Base-by-base conservation (phyloP, 2,888 invertebrate species). In the Crematogaster levior region DNA sequence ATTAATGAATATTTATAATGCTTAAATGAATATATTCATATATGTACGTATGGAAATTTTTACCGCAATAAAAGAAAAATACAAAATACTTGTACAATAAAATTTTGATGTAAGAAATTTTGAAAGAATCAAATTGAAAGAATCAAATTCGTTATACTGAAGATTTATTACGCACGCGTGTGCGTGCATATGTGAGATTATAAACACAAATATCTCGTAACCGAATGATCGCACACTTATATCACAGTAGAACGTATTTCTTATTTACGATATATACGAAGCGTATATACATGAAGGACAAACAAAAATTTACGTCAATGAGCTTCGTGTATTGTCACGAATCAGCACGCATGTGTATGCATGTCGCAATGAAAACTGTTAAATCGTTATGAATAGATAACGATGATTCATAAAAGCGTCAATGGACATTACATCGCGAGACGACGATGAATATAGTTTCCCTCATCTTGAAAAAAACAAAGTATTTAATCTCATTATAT, bases 341-440 rank as follows among this genome's bases (percentile, higher is more conserved):
- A 61, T 81, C 73, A 15, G 51, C 18, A 51, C 24, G 24, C 53
- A 73, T 73, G 73, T 72, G 34, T 34, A 43, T 27, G 30, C 4
- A 40, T 15, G 43, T 61, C 30, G n/a, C 27, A 18, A n/a, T 12
- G 80, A 73, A 80, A 80, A 61, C 21, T 60, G 80, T 72, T 48
- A 46, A 43, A 56, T 74, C 1, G 24, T 61, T 56, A 56, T 74
- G 48, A 43, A 81, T 43, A 81, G 37, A n/a, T 12, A 12, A 48
- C 65, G 65, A 43, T 81, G 65, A 74, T 37, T 81, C 81, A 74
- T 12, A 30, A 5, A 65, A 46, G 65, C 65, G 56, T 73, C 51
- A 74, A 81, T 74, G 81, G 24, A 73, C 43, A 65, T 74, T 24
- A 74, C 27, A 40, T 51, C 10, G 46, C 27, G 80, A 27, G 12